phyloP scores from a whole-genome alignment of 2,113 vertebrate genomes.

The Aptenodytes forsteri region DNA sequence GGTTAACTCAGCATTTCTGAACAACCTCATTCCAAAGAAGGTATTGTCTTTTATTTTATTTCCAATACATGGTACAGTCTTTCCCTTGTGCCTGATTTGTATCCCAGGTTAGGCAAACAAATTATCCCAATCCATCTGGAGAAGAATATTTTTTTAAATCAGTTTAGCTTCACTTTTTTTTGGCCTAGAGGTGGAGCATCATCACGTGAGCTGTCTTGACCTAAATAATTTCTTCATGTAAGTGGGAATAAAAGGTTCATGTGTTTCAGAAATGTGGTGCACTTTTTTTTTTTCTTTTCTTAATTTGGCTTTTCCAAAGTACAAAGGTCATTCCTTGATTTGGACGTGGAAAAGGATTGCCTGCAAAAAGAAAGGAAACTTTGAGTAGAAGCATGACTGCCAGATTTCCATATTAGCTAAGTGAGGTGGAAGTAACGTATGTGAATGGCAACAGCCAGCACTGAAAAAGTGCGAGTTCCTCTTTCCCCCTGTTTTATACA shows the following conservation, averaged over 20 bases:
- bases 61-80: background rate
- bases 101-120: background rate
- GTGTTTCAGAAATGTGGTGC: background rate
- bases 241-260: background rate
- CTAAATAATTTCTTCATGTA: background rate
- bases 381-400: background rate
- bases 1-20: constrained; percentile 84
- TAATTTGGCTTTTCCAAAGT: background rate
- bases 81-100: background rate
- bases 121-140: background rate
- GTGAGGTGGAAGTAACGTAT: background rate
- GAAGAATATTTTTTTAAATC: background rate
- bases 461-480: background rate
- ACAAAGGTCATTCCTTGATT: background rate
- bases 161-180: background rate
- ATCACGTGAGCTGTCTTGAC: background rate
- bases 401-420: background rate
- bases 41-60: constrained; percentile 53
- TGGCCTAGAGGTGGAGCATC: background rate
- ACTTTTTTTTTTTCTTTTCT: background rate
- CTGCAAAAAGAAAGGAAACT: background rate
- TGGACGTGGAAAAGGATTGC: background rate
- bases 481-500: background rate
- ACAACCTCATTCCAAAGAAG: constrained; percentile 89
- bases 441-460: background rate